Evolutionary conservation across 1,140 invertebrate genomes (phyloP).

Genomic region (Caerostris extrusa): DNA sequence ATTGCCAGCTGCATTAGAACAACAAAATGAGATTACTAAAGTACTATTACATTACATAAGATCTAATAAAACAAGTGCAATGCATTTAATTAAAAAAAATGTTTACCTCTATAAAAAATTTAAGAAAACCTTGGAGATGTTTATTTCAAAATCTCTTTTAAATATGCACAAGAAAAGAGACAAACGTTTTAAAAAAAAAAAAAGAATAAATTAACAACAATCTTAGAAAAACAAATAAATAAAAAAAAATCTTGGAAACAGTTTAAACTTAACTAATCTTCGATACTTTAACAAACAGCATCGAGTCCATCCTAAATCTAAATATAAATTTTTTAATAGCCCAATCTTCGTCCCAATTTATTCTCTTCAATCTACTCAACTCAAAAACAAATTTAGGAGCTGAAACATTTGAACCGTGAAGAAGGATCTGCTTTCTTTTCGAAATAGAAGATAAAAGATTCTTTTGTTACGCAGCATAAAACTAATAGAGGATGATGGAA

Average conservation of each 20-base stretch:
- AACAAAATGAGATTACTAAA: too few relatives aligned
- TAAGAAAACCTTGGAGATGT: not conserved
- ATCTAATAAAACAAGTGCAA: too few relatives aligned
- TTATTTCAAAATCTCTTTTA: not conserved
- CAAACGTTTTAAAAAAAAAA: not conserved
- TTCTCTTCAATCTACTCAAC: not conserved
- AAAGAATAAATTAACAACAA: not conserved
- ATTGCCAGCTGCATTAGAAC: too few relatives aligned
- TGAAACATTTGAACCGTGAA: slow-evolving; percentile 13
- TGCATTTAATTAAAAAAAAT: too few relatives aligned
- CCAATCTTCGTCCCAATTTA: not conserved
- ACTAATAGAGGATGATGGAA: not conserved
- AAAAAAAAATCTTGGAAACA: not conserved
- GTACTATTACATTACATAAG: too few relatives aligned
- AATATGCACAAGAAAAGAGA: too few relatives aligned
- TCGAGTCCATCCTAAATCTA: not conserved
- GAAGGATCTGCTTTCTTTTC: not conserved
- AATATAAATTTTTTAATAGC: not conserved
- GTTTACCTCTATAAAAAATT: not conserved
- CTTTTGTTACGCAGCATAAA: not conserved
- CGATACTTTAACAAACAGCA: not conserved
- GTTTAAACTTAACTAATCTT: slow-evolving; percentile 8
- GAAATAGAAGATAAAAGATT: not conserved
- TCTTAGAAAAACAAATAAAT: not conserved
- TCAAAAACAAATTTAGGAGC: not conserved